phyloP scores from a whole-genome alignment of 2,797 vertebrate species.

The Etheostoma nigrum region DNA sequence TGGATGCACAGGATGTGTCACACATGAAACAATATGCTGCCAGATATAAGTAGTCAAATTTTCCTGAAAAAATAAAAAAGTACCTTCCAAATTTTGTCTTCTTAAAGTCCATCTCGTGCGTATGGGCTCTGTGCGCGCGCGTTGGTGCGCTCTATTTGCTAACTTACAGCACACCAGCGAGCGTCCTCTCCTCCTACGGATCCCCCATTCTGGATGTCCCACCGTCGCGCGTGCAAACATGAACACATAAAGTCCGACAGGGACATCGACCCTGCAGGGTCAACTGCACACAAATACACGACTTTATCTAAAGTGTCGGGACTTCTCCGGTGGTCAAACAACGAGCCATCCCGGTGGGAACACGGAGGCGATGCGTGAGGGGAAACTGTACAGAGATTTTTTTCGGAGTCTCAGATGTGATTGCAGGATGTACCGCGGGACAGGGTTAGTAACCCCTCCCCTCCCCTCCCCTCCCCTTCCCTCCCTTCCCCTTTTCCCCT shows the following conservation, averaged over 20 bases:
- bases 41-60: neutral
- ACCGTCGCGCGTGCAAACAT: slow-evolving; percentile 58
- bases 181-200: slow-evolving; percentile 51
- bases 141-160: slow-evolving; percentile 45
- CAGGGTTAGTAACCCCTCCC: slow-evolving; percentile 73
- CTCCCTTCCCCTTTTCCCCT: slow-evolving; percentile 15
- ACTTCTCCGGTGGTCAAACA: neutral
- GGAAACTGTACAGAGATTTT: slow-evolving; percentile 38
- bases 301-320: neutral
- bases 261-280: slow-evolving; percentile 12
- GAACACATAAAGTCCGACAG: slow-evolving; percentile 50
- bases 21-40: slow-evolving; percentile 5
- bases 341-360: slow-evolving; percentile 15
- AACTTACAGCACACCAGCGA: slow-evolving; percentile 31
- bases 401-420: slow-evolving; percentile 63
- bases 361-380: slow-evolving; percentile 4
- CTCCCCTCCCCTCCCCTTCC: slow-evolving; percentile 13
- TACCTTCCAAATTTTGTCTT: slow-evolving; percentile 91
- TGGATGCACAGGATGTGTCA: slow-evolving; percentile 49
- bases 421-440: slow-evolving; percentile 78
- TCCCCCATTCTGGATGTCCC: slow-evolving; percentile 79
- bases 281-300: neutral
- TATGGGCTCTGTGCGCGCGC: slow-evolving; percentile 9
- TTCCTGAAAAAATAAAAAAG: neutral
- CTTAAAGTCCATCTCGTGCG: slow-evolving; percentile 82